A percentile compares a stretch with the other conserved stretches of the same genome.
Conservation (phyloP, 2,797 vertebrate species). For the Lutjanus campechanus region DNA sequence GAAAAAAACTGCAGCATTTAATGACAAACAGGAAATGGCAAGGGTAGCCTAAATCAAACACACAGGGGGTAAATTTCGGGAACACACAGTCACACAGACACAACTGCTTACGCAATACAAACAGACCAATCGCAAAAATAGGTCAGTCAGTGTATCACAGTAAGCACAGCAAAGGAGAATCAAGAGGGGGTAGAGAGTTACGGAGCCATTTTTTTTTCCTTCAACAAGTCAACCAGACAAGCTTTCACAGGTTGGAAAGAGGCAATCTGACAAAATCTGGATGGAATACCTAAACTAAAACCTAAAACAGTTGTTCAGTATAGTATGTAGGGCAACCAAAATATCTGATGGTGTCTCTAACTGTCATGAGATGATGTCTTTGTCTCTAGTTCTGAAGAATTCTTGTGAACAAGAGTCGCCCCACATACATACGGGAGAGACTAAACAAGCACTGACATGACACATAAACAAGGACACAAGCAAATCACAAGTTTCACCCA, state of each 20-base stretch:
- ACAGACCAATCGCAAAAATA: constrained; percentile 50
- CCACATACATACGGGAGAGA: neutral
- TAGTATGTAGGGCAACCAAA: neutral
- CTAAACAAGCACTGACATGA: neutral
- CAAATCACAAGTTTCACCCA: too few relatives aligned
- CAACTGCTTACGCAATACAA: constrained; percentile 46
- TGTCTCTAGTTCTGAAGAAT: too few relatives aligned
- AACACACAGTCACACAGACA: constrained; percentile 9
- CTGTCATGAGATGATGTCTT: too few relatives aligned
- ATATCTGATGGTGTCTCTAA: neutral
- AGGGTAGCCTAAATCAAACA: constrained; percentile 39
- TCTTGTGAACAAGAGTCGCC: neutral
- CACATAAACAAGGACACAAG: neutral
- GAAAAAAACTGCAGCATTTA: constrained; percentile 17
- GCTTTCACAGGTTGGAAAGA: neutral
- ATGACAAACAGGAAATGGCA: constrained; percentile 48
- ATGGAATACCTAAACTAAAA: neutral
- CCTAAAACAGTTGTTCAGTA: too few relatives aligned
- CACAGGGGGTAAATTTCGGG: constrained; percentile 3
- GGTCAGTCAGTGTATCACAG: constrained; percentile 52
- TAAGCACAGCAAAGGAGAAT: constrained; percentile 23
- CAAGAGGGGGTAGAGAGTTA: neutral
- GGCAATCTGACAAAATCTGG: constrained; percentile 3
- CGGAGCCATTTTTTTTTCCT: constrained; percentile 2
- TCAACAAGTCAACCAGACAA: neutral